Conservation (phyloP, 1,140 invertebrate genomes). For the Drosophila tropicalis region DNA sequence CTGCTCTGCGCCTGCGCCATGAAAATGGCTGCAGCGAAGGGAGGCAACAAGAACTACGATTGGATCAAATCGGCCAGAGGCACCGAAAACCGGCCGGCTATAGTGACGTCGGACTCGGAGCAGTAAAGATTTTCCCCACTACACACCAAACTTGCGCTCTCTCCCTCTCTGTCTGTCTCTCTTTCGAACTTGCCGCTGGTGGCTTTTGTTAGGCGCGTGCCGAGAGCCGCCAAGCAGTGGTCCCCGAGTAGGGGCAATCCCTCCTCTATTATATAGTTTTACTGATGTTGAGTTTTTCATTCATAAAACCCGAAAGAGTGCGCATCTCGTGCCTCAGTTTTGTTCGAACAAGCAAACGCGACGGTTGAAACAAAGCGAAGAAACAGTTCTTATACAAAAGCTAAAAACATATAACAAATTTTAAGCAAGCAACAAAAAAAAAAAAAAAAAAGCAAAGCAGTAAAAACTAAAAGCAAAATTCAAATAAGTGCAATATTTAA, state of each 20-base stretch:
- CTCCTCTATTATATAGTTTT: constrained; percentile 6
- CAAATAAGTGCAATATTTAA: neutral
- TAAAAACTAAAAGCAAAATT: constrained; percentile 11
- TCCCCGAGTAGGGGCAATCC: constrained; percentile 50
- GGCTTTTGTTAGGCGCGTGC: constrained; percentile 65
- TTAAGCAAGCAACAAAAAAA: constrained; percentile 6
- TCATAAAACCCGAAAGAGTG: constrained; percentile 83
- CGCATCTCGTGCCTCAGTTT: constrained; percentile 83
- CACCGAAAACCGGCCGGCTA: constrained; percentile 47
- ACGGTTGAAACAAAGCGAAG: constrained; percentile 67
- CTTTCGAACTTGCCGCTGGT: constrained; percentile 61
- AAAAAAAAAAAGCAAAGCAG: constrained; percentile 1
- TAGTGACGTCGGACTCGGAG: constrained; percentile 47
- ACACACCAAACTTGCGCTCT: constrained; percentile 4
- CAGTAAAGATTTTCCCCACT: constrained; percentile 54
- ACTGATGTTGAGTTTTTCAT: constrained; percentile 81
- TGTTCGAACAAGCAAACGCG: constrained; percentile 83
- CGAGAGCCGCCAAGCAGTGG: constrained; percentile 27
- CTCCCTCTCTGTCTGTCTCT: constrained; percentile 8
- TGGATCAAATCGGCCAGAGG: constrained; percentile 47
- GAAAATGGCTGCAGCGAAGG: constrained; percentile 82
- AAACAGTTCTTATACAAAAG: constrained; percentile 30
- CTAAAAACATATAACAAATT: constrained; percentile 28
- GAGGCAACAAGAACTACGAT: constrained; percentile 73
- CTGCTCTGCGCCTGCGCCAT: constrained; percentile 80